Base-by-base conservation (phyloP, 2,888 invertebrate species). In the Mactromeris polynyma region DNA sequence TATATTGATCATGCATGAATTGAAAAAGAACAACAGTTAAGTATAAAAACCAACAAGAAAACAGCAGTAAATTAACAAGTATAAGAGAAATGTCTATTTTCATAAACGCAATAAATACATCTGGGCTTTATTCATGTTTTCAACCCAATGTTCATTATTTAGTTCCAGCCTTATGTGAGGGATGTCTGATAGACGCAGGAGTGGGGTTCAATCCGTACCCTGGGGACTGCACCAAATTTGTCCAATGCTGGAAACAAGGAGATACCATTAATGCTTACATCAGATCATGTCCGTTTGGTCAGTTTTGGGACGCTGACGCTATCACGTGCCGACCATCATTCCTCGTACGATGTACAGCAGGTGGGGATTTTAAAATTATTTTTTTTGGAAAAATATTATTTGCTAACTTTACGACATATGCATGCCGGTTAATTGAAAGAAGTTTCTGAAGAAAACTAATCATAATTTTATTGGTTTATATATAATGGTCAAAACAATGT, bases 181-280 rank as follows among this genome's bases (percentile, higher is more conserved):
- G 95, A 0, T 95, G 94, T 77, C 88, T 94, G 17, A 93, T 94
- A 21, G 94, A 94, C 42, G 91, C 91, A 7, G 95, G 95, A 17
- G 90, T 94, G 11, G 95, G 95, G 0, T 95, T 93, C 88, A 95
- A 94, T 88, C 93, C 94, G 11, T 93, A 92, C 88, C 95, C 95
- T 0, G 93, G 92, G 2, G 95, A 95, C 90, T 95, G 95, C 89
- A 94, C 93, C 33, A 94, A 94, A 80, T 95, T 93, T 89, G 94
- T 95, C 3, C 93, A 94, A 85, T 95, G 95, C 79, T 93, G 93
- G 94, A 93, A 88, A 9, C 90, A 93, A 40, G 92, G 91, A 2
- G 85, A 91, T 17, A 89, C 91, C 11, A 94, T 95, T 80, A 86
- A 87, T 64, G 42, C 80, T 42, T 46, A 33, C 80, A 51, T 86